Evolutionary conservation across 2,113 vertebrate genomes (phyloP).

Genomic region (Ia io): DNA sequence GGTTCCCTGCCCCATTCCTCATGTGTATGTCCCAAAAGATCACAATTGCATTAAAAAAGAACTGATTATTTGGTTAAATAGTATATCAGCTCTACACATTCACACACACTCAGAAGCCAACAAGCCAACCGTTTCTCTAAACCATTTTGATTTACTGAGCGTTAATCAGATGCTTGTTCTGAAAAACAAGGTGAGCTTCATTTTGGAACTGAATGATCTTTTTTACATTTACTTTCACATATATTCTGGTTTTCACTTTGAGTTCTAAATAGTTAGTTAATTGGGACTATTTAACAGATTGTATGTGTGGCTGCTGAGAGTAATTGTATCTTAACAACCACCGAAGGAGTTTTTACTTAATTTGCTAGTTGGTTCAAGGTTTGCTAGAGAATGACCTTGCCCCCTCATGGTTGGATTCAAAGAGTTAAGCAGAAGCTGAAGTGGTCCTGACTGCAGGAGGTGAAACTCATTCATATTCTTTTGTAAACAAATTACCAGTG

Average conservation of each 20-base stretch:
- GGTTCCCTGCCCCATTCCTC: neutral
- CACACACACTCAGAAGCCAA: neutral
- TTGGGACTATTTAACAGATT: constrained; percentile 41
- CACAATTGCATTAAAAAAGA: neutral
- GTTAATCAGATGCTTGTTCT: neutral
- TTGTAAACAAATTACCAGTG: constrained; percentile 78
- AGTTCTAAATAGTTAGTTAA: constrained; percentile 44
- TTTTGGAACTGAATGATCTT: neutral
- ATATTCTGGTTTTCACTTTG: constrained; percentile 19
- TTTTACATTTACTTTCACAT: neutral
- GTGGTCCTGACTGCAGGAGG: neutral
- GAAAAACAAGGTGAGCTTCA: constrained; percentile 24
- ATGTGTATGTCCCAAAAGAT: neutral
- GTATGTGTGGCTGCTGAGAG: constrained; percentile 15
- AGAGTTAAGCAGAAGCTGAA: constrained; percentile 33
- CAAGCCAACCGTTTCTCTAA: neutral
- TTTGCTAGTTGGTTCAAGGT: neutral
- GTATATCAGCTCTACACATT: neutral
- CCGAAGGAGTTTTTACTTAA: neutral
- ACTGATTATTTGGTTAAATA: neutral
- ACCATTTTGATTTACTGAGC: neutral
- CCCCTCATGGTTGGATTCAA: constrained; percentile 32
- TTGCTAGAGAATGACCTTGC: constrained; percentile 35
- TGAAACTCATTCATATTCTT: constrained; percentile 73
- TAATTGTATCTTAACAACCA: neutral